Evolutionary conservation across 2,888 invertebrate genomes (phyloP), one percentile per base, ranked within the genome.

Genomic region (Trichopria drosophilae): DNA sequence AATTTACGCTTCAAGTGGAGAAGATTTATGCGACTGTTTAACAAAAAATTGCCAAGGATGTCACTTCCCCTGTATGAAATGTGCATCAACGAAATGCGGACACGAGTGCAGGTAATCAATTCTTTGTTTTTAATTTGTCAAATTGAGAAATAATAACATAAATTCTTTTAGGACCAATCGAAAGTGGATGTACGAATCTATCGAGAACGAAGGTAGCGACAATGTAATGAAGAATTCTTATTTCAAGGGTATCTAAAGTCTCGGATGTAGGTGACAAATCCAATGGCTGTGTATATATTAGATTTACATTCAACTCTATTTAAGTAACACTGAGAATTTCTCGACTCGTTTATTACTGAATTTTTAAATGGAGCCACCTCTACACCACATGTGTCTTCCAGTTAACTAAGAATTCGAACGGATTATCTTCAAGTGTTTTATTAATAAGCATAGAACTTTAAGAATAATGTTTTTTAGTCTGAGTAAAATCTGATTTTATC

Each of bases 11-110:
- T 75, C 77, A 12, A 82, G 82, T 19, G 84, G 85, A 2, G 75
- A 81, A 59, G 88, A 94, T 75, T 66, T 90, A 9, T 95, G 95
- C 60, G 95, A 95, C 71, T 95, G 94, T 68, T 78, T 93, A 57
- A 84, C 86, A 61, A 79, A 80, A 28, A 78, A 79, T 9, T 95
- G 95, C 64, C 79, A 82, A 1, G 95, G 95, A 0, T 95, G 95
- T 71, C 92, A 92, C 77, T 89, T 86, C 67, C 84, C 86, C 2
- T 92, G 91, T 65, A 71, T 79, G 4, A 86, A 83, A 68, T 93
- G 93, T 66, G 77, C 73, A 15, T 89, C 89, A 0, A 76, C 76
- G 18, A 90, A 89, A 71, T 93, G 92, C 75, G 91, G 88, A 2
- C 82, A 84, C 59, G 88, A 90, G 42, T 93, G 93, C 79, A 81